These are phyloP conservation scores for Panorpa germanica DNA, from an alignment of 2,888 invertebrate genomes.

Conservation along the genomic window DNA sequence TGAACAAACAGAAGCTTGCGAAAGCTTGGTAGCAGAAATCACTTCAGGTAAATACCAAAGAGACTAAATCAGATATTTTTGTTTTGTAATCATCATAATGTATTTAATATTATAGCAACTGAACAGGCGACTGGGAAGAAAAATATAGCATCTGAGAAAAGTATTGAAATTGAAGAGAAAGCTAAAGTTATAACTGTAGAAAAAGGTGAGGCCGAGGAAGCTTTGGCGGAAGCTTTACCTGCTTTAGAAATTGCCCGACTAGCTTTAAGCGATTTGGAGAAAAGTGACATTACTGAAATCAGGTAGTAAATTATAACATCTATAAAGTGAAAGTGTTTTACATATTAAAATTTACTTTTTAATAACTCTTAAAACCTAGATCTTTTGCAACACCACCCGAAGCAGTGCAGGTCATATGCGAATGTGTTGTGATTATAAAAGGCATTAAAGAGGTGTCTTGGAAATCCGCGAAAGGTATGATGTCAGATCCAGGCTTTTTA, in stretches of 20 bases:
- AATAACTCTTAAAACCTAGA: too few species aligned
- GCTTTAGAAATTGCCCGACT: slow-evolving; percentile 62
- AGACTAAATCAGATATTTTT: too few species aligned
- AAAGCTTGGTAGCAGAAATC: slow-evolving; percentile 56
- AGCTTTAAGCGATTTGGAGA: slow-evolving; percentile 68
- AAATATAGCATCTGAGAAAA: slow-evolving; percentile 57
- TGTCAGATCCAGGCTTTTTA: slow-evolving; percentile 78
- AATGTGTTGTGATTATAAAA: slow-evolving; percentile 72
- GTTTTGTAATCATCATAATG: too few species aligned
- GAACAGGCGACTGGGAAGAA: slow-evolving; percentile 59
- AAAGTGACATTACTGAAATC: slow-evolving; percentile 83
- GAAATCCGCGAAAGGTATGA: slow-evolving; percentile 83
- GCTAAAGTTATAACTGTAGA: slow-evolving; percentile 61
- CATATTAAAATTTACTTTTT: slow-evolving; percentile 9
- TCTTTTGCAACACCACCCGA: slow-evolving; percentile 85
- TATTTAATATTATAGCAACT: slow-evolving; percentile 29
- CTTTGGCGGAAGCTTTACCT: slow-evolving; percentile 63
- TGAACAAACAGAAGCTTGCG: slow-evolving; percentile 66
- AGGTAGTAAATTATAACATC: slow-evolving; percentile 17
- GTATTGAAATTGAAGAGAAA: slow-evolving; percentile 65
- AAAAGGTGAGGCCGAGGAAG: slow-evolving; percentile 68
- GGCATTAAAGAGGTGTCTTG: slow-evolving; percentile 72
- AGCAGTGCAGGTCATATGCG: slow-evolving; percentile 75
- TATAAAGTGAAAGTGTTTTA: not conserved
- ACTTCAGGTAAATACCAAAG: slow-evolving; percentile 37